Base-by-base conservation (phyloP, 2,888 invertebrate genomes). In the Diaperis boleti region DNA sequence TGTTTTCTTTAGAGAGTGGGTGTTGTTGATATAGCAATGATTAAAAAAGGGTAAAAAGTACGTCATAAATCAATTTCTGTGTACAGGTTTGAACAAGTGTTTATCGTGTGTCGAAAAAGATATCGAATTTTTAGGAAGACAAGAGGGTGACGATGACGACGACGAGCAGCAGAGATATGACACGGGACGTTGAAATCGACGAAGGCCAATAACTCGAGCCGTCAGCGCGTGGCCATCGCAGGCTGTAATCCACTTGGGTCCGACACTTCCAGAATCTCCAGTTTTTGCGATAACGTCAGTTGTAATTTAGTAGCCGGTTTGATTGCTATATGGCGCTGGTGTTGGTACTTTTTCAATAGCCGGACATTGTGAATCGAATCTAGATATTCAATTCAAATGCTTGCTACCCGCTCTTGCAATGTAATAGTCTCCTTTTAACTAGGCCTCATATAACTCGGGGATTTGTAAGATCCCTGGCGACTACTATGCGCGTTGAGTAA, bases 211-310 rank as follows among this genome's bases (percentile, higher is more conserved):
- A 80, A 78, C 77, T 78, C 74, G 76, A 75, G 72, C 76, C 76
- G 76, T 77, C 78, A 76, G 75, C 78, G 76, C 72, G 72, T 73
- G 75, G 74, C 74, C 76, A 76, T 76, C 72, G 70, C 73, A 68
- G 49, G 64, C 68, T 69, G 71, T 79, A 81, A 81, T 79, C 80
- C 79, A 79, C 78, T 78, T 78, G 79, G 79, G 78, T 72, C 73
- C 76, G 75, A 76, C 76, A 75, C 77, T 78, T 78, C 72, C 69
- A 73, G 76, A 76, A 77, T 78, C 74, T 73, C 74, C 71, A 77
- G 72, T 78, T 77, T 79, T 79, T 79, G 74, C 74, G 74, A 78
- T 79, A 77, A 78, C 77, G 78, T 78, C 78, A 77, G 74, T 76
- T 76, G 79, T 80, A 79, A 81, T 80, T 80, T 78, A 79, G 76